phyloP scores from a whole-genome alignment of 2,797 vertebrate species.

The Hypotaenidia philippensis region DNA sequence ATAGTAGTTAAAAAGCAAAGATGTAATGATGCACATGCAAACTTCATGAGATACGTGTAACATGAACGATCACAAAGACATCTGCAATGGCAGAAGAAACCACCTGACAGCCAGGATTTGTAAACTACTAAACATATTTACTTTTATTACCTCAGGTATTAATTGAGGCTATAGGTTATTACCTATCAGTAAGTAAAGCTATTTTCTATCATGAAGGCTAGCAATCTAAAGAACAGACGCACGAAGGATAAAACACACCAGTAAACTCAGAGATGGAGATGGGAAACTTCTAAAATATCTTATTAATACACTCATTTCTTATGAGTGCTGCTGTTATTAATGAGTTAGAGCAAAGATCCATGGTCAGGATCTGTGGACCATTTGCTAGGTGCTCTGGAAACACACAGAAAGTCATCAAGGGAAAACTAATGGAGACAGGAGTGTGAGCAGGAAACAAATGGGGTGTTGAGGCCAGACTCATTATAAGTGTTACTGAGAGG shows the following conservation, averaged over 20 bases:
- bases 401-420: neutral
- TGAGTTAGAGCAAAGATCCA: neutral
- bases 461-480: neutral
- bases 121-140: neutral
- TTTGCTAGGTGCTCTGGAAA: constrained; percentile 22
- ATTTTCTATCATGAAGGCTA: neutral
- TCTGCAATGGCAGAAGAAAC: neutral
- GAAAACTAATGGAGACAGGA: neutral
- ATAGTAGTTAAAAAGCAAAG: neutral
- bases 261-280: neutral
- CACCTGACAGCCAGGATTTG: neutral
- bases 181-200: neutral
- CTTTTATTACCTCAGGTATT: neutral
- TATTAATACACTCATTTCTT: neutral
- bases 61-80: neutral
- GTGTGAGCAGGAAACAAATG: neutral
- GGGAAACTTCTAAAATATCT: neutral
- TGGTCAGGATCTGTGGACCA: neutral
- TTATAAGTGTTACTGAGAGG: neutral
- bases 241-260: neutral
- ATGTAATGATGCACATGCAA: neutral
- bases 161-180: neutral
- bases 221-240: neutral
- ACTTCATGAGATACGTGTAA: neutral
- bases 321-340: neutral